Base-by-base conservation (phyloP, 1,140 invertebrate genomes). In the Drosophila orena region DNA sequence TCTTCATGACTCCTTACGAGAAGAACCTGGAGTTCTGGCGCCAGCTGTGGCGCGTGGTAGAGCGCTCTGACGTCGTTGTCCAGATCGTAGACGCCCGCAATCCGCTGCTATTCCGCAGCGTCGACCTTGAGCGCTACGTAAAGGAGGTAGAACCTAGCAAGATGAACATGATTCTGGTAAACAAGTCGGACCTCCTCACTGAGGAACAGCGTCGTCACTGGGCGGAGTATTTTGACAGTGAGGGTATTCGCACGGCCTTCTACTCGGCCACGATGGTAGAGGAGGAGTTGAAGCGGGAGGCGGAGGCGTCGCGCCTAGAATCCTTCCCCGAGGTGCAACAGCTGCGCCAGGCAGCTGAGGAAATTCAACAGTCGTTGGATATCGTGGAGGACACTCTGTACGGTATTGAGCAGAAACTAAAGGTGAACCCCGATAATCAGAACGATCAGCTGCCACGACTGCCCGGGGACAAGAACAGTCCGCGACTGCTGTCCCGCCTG, bases 11-110 rank as follows among this genome's bases (percentile, higher is more conserved):
- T 3, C 99, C 99, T 0, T 99, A 98, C 93, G 99, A 99, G 91
- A 97, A 98, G 78, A 99, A 99, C 93, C 93, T 99, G 15, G 98
- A 99, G 92, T 97, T 99, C 72, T 99, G 99, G 99, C 94, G 98
- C 43, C 99, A 99, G 92, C 92, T 99, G 6, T 99, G 99, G 99
- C 94, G 99, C 79, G 99, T 99, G 2, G 94, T 99, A 15, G 99
- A 99, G 92, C 96, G 97, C 80, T 98, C 98, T 91, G 98, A 99
- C 93, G 94, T 99, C 44, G 93, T 99, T 30, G 95, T 99, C 11
- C 98, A 99, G 92, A 98, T 99, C 79, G 96, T 99, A 0, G 99
- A 99, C 94, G 98, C 97, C 2, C 94, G 99, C 79, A 99, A 99
- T 94, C 99, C 99, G 3, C 92, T 99, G 34, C 93, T 99, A 0